Evolutionary conservation across 2,888 invertebrate genomes (phyloP).

Genomic region (Netelia virgata): DNA sequence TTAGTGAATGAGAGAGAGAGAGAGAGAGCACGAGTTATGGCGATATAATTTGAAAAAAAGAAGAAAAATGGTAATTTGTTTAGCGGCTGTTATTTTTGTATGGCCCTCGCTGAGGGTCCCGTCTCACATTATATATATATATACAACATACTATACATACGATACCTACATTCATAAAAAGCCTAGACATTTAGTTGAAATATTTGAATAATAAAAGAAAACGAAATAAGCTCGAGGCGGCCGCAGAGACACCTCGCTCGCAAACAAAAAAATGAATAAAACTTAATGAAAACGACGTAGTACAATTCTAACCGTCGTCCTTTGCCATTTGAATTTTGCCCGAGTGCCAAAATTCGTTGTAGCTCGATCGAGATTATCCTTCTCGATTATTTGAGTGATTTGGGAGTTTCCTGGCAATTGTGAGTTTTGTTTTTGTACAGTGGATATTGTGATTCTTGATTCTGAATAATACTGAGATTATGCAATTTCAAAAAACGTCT

Average conservation of each 20-base stretch:
- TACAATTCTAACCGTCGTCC: neutral
- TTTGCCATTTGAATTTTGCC: neutral
- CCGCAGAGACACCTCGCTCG: constrained; percentile 12
- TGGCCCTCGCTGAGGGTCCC: constrained; percentile 79
- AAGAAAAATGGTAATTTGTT: constrained; percentile 79
- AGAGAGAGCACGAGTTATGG: constrained; percentile 57
- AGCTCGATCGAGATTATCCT: neutral
- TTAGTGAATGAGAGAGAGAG: constrained; percentile 64
- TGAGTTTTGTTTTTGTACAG: constrained; percentile 83
- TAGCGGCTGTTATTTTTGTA: constrained; percentile 84
- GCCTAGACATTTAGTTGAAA: constrained; percentile 64
- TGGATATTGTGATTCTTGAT: constrained; percentile 83
- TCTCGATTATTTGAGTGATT: constrained; percentile 9
- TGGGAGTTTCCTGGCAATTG: constrained; percentile 76
- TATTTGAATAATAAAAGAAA: constrained; percentile 66
- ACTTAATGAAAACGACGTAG: neutral
- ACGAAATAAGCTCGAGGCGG: constrained; percentile 9
- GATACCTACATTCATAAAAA: constrained; percentile 73
- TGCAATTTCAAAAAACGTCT: constrained; percentile 24
- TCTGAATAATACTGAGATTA: constrained; percentile 82
- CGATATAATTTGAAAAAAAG: constrained; percentile 68
- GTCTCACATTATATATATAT: constrained; percentile 68
- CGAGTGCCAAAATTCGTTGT: neutral
- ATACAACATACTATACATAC: constrained; percentile 76
- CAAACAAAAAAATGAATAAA: constrained; percentile 16